A percentile compares a stretch with the other conserved stretches of the same genome.
Conservation (phyloP, 2,888 invertebrate species). For the Lasioglossum morio region DNA sequence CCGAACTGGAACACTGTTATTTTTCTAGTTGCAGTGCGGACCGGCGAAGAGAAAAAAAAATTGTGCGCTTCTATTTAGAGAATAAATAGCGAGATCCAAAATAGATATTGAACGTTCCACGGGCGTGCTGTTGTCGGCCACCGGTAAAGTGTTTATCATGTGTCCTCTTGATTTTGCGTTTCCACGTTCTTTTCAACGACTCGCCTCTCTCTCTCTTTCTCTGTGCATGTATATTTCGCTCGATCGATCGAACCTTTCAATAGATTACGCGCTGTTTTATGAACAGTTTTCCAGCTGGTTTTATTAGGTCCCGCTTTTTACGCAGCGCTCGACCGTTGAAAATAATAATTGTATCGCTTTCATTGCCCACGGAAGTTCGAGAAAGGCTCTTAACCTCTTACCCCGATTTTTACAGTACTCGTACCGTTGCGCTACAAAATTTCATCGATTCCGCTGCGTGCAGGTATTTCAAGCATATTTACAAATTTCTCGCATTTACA, state of each 20-base stretch:
- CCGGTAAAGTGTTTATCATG: conserved; percentile 5
- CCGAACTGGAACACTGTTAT: conserved; percentile 35
- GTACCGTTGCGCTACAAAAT: neutral
- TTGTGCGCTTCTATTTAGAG: neutral
- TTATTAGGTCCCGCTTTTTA: neutral
- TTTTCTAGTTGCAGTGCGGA: conserved; percentile 6
- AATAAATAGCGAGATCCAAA: neutral
- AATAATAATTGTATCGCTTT: neutral
- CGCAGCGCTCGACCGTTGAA: neutral
- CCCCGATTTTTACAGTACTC: neutral
- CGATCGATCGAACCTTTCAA: conserved; percentile 6
- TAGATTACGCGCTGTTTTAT: neutral
- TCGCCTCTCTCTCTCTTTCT: neutral
- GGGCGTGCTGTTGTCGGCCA: neutral
- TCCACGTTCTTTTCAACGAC: conserved; percentile 1
- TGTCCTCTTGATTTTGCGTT: conserved; percentile 8
- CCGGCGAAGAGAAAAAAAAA: neutral
- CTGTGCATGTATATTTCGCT: neutral
- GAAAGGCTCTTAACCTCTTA: neutral
- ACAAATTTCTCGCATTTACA: neutral
- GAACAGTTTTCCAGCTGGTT: neutral
- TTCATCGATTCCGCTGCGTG: neutral
- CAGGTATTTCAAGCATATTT: neutral
- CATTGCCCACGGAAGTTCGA: neutral
- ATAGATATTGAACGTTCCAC: neutral